Evolutionary conservation across 2,888 invertebrate species (phyloP).

Genomic region (Boloria selene): DNA sequence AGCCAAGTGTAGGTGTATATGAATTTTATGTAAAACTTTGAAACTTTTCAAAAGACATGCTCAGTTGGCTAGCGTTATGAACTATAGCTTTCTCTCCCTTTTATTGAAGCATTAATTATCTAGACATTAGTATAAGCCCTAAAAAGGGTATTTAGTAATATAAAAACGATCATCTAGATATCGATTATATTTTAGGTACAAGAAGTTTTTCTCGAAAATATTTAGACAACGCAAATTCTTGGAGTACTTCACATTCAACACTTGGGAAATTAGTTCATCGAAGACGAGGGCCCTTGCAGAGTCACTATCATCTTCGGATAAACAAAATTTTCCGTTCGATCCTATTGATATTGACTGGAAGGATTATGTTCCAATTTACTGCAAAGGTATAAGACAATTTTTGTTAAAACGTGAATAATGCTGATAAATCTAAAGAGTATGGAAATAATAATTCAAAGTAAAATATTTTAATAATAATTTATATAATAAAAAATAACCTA

Average conservation of each 20-base stretch:
- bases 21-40: too few species aligned
- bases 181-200: neutral
- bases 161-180: too few species aligned
- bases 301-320: constrained; percentile 28
- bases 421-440: neutral
- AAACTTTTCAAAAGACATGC: too few species aligned
- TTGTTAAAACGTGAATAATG: neutral
- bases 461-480: too few species aligned
- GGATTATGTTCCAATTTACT: constrained; percentile 31
- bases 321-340: constrained; percentile 29
- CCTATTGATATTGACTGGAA: constrained; percentile 35
- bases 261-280: constrained; percentile 30
- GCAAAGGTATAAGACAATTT: neutral
- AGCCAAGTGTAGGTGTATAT: too few species aligned
- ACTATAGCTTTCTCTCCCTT: too few species aligned
- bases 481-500: too few species aligned
- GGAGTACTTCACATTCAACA: constrained; percentile 24
- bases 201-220: neutral
- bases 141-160: too few species aligned
- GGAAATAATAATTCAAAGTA: too few species aligned
- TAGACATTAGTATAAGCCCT: too few species aligned
- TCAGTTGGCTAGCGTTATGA: too few species aligned
- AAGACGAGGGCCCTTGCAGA: constrained; percentile 23
- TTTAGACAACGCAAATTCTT: neutral
- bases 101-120: too few species aligned